These are phyloP conservation scores for Dromiciops gliroides DNA, from an alignment of 2,113 vertebrate genomes.

Conservation along the genomic window DNA sequence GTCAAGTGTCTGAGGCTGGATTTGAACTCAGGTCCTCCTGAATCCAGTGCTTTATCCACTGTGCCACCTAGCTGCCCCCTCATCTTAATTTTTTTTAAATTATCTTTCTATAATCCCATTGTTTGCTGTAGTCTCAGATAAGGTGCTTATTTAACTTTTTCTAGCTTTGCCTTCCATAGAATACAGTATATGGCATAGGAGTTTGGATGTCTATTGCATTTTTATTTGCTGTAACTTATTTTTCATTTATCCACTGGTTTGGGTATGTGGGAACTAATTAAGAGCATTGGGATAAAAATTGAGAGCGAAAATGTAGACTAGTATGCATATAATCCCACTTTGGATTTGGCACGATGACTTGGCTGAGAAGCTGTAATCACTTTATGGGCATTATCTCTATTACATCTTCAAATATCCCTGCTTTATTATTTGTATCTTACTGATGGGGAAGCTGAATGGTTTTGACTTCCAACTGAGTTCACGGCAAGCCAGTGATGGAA, in stretches of 20 bases:
- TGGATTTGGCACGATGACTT: slow-evolving; percentile 36
- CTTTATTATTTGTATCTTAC: slow-evolving; percentile 70
- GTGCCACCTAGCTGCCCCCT: too few species aligned
- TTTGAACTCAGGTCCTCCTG: too few species aligned
- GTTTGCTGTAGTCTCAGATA: slow-evolving; percentile 30
- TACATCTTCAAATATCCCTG: slow-evolving; percentile 33
- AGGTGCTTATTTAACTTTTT: slow-evolving; percentile 20
- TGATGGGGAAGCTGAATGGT: slow-evolving; percentile 57
- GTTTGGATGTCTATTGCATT: slow-evolving; percentile 19
- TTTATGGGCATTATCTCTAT: background rate
- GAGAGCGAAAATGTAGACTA: background rate
- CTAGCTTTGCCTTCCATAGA: background rate
- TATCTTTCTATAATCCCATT: slow-evolving; percentile 26
- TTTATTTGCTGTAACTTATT: slow-evolving; percentile 32
- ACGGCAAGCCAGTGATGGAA: slow-evolving; percentile 58
- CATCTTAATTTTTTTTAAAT: slow-evolving; percentile 21
- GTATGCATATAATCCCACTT: slow-evolving; percentile 24
- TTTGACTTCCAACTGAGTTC: slow-evolving; percentile 63
- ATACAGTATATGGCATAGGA: background rate
- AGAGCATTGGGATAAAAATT: background rate
- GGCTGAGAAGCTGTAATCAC: slow-evolving; percentile 33
- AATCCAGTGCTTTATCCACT: too few species aligned
- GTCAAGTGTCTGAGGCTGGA: too few species aligned
- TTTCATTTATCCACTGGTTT: slow-evolving; percentile 22
- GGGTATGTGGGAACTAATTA: slow-evolving; percentile 11